These are phyloP conservation scores for Pyrocephalus nanus DNA, from an alignment of 2,797 vertebrate species.

Conservation along the genomic window DNA sequence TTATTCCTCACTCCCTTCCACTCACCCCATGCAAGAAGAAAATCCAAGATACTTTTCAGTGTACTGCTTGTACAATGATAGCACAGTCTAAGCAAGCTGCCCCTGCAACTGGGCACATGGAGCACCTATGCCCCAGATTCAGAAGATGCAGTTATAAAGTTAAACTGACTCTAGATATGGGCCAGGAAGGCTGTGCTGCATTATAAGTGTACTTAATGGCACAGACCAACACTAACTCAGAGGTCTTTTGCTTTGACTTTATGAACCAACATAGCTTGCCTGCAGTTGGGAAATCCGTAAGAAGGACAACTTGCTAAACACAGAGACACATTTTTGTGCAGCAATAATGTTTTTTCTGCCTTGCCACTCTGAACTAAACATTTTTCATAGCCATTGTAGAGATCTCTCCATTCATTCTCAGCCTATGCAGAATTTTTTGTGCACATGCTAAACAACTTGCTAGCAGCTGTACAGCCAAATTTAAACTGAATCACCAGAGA, in stretches of 20 bases:
- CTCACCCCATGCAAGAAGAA: not conserved
- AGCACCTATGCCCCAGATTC: not conserved
- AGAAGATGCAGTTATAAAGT: not conserved
- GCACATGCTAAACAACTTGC: not conserved
- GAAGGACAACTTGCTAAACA: not conserved
- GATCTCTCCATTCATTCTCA: not conserved
- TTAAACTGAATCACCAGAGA: not conserved
- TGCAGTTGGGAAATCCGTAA: not conserved
- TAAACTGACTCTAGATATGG: not conserved
- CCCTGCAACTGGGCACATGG: not conserved
- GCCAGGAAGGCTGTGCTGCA: not conserved
- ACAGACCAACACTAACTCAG: not conserved
- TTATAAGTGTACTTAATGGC: not conserved
- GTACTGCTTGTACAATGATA: not conserved
- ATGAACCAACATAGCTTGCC: not conserved
- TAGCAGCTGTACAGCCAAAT: not conserved
- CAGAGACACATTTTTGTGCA: not conserved
- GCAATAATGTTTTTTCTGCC: not conserved
- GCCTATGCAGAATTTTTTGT: not conserved
- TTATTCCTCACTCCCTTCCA: not conserved
- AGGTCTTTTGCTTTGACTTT: not conserved
- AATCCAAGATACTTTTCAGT: not conserved
- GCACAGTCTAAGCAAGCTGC: not conserved
- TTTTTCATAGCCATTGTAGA: not conserved
- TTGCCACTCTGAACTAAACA: not conserved